These are phyloP conservation scores for Oscheius sp. DNA, from an alignment of 1,140 invertebrate species.

Conservation along the genomic window DNA sequence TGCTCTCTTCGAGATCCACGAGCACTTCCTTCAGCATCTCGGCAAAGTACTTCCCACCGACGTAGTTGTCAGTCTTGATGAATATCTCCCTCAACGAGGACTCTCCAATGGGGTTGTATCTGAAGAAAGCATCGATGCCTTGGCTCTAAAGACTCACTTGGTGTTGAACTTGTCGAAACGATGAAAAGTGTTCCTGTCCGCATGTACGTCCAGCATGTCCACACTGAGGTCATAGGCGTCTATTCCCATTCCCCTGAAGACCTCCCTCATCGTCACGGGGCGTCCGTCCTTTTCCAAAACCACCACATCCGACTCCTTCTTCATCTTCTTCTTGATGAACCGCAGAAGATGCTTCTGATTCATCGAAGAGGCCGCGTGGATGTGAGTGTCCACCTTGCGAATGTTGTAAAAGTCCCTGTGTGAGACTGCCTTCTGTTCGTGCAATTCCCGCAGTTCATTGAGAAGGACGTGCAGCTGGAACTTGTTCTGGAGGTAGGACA, in stretches of 20 bases:
- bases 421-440: constrained; percentile 92
- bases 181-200: constrained; percentile 74
- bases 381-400: constrained; percentile 89
- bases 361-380: constrained; percentile 98
- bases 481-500: constrained; percentile 91
- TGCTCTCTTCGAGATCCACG: constrained; percentile 91
- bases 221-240: constrained; percentile 95
- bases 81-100: constrained; percentile 92
- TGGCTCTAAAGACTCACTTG: constrained; percentile 72
- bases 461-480: constrained; percentile 92
- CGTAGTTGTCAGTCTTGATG: constrained; percentile 95
- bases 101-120: constrained; percentile 96
- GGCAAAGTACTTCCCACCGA: constrained; percentile 94
- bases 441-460: constrained; percentile 90
- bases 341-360: constrained; percentile 97
- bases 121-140: neutral
- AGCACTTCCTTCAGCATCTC: constrained; percentile 94
- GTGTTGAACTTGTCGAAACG: constrained; percentile 99
- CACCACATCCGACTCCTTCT: constrained; percentile 82
- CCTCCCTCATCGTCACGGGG: constrained; percentile 70
- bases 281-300: constrained; percentile 72
- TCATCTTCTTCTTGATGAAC: constrained; percentile 97
- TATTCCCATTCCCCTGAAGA: constrained; percentile 96
- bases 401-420: constrained; percentile 99
- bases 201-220: constrained; percentile 97